A percentile compares a stretch with the other conserved stretches of the same genome.
Conservation (phyloP, 1,140 invertebrate genomes). For the Tetranychus urticae region DNA sequence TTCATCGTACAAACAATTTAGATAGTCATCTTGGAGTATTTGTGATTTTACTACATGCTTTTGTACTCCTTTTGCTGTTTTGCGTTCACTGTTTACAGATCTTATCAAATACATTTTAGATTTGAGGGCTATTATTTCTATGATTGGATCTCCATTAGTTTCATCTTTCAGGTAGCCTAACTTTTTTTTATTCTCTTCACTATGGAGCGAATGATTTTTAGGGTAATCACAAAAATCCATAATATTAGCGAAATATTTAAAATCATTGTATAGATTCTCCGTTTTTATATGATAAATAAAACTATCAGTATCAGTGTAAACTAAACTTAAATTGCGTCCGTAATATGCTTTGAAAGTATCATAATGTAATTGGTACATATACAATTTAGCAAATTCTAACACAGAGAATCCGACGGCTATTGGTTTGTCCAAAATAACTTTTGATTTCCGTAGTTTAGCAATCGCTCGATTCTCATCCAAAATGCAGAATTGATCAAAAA, state of each 20-base stretch:
- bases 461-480: slow-evolving; percentile 7
- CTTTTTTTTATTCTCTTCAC: slow-evolving; percentile 24
- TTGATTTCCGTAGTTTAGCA: not conserved
- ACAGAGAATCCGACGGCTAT: slow-evolving; percentile 13
- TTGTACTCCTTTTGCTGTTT: not conserved
- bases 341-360: slow-evolving; percentile 16
- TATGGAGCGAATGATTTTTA: slow-evolving; percentile 2
- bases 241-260: slow-evolving; percentile 8
- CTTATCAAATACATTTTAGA: slow-evolving; percentile 15
- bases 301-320: slow-evolving; percentile 23
- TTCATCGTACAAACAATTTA: not conserved
- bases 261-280: slow-evolving; percentile 21
- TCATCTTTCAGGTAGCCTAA: slow-evolving; percentile 28
- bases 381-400: slow-evolving; percentile 14
- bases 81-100: not conserved
- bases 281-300: slow-evolving; percentile 20
- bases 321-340: slow-evolving; percentile 14
- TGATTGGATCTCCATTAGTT: slow-evolving; percentile 5
- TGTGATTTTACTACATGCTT: not conserved
- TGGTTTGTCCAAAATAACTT: slow-evolving; percentile 13
- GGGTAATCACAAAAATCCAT: not conserved
- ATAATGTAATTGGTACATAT: slow-evolving; percentile 6
- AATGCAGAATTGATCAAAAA: slow-evolving; percentile 16
- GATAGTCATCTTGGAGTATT: not conserved
- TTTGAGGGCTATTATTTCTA: slow-evolving; percentile 20